phyloP scores from a whole-genome alignment of 2,113 vertebrate species.

The Podarcis cretensis region DNA sequence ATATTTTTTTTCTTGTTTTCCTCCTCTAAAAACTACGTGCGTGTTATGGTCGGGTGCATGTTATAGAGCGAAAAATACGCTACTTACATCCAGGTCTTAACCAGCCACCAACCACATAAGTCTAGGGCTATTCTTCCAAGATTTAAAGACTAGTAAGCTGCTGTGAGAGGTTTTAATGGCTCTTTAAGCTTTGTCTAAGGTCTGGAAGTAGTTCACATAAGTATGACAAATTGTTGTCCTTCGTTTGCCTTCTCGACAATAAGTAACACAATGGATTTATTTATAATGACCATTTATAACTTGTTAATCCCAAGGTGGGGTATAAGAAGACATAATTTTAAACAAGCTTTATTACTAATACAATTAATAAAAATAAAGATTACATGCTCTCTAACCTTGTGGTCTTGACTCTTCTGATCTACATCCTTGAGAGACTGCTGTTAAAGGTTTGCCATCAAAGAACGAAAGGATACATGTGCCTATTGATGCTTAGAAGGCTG shows the following conservation, averaged over 20 bases:
- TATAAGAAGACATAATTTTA: too few relatives aligned
- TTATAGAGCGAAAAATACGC: too few relatives aligned
- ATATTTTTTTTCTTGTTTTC: too few relatives aligned
- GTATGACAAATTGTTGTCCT: background rate
- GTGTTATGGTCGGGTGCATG: too few relatives aligned
- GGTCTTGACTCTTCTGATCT: background rate
- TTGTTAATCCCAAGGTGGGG: too few relatives aligned
- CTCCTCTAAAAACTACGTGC: too few relatives aligned
- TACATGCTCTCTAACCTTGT: background rate
- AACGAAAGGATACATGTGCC: background rate
- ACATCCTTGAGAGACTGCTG: background rate
- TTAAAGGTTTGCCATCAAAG: background rate
- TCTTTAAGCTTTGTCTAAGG: background rate
- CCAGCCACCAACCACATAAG: background rate
- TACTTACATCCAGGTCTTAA: background rate
- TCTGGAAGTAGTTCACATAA: background rate
- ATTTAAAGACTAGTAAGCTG: background rate
- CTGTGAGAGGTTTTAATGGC: background rate
- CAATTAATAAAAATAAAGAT: too few relatives aligned
- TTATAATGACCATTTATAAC: too few relatives aligned
- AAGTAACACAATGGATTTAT: background rate
- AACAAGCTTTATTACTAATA: too few relatives aligned
- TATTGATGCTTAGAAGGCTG: conserved; percentile 1
- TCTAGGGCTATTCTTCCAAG: background rate
- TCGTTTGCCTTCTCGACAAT: background rate